Evolutionary conservation across 2,113 vertebrate species (phyloP).

Genomic region (Mola mola): DNA sequence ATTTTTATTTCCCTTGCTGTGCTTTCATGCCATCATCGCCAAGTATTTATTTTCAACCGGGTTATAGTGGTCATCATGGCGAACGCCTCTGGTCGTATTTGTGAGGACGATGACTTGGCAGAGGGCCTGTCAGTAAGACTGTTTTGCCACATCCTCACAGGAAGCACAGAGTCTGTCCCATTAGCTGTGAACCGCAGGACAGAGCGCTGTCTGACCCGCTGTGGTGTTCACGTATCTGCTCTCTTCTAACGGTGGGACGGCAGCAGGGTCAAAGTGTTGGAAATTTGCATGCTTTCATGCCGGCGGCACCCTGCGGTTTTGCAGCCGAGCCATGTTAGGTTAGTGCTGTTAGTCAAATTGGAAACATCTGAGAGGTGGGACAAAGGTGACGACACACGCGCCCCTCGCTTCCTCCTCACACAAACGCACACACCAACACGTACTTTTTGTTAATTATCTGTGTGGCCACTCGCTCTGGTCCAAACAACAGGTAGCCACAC

Average conservation of each 20-base stretch:
- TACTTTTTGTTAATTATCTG: neutral
- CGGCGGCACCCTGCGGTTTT: neutral
- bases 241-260: neutral
- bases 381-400: slow-evolving; percentile 8
- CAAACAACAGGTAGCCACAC: neutral
- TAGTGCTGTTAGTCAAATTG: neutral
- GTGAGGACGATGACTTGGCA: neutral
- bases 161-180: neutral
- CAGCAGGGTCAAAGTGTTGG: slow-evolving; percentile 18
- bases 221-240: neutral
- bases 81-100: neutral
- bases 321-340: slow-evolving; percentile 11
- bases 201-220: neutral
- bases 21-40: too few relatives aligned
- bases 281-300: neutral
- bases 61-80: neutral
- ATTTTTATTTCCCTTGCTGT: too few relatives aligned
- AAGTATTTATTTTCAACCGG: neutral
- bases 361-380: slow-evolving; percentile 16
- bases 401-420: neutral
- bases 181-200: too few relatives aligned
- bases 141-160: neutral
- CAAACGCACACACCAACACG: too few relatives aligned
- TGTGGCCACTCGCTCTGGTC: neutral
- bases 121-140: neutral